These are phyloP conservation scores for Oreotrochilus melanogaster DNA, from an alignment of 2,113 vertebrate species.

Conservation along the genomic window DNA sequence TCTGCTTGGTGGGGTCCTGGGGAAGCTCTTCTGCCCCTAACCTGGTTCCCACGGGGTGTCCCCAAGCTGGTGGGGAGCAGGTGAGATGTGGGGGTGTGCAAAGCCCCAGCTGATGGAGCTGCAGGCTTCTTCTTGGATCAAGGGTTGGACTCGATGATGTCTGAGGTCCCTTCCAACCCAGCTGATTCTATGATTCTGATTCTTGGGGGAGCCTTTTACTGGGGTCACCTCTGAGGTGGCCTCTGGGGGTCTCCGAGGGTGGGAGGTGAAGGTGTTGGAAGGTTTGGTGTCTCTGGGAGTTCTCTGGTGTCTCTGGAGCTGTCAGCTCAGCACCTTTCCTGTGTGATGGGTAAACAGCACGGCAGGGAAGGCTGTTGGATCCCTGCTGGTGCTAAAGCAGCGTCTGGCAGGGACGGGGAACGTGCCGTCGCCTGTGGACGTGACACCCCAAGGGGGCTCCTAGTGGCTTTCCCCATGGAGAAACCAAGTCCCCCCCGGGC, in stretches of 20 bases:
- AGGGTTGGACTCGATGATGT: no score
- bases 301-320: conserved; percentile 9
- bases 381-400: conserved; percentile 34
- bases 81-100: neutral
- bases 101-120: neutral
- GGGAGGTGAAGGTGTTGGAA: fast-evolving
- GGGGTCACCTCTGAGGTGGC: neutral
- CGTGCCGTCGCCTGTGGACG: conserved; percentile 29
- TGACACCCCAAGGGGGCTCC: conserved; percentile 13
- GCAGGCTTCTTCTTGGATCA: neutral
- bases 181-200: no score
- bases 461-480: neutral
- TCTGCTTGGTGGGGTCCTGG: neutral
- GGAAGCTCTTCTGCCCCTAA: neutral
- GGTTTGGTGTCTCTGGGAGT: neutral
- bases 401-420: conserved; percentile 31
- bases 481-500: fast-evolving
- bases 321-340: conserved; percentile 33
- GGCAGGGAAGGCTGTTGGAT: conserved; percentile 41
- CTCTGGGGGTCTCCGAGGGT: neutral
- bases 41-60: neutral
- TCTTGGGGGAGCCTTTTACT: neutral
- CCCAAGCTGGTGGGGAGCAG: neutral
- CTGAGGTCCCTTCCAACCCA: no score
- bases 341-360: conserved; percentile 43